These are phyloP conservation scores for Oscheius myriophilus DNA, from an alignment of 2,888 invertebrate species.

Conservation along the genomic window DNA sequence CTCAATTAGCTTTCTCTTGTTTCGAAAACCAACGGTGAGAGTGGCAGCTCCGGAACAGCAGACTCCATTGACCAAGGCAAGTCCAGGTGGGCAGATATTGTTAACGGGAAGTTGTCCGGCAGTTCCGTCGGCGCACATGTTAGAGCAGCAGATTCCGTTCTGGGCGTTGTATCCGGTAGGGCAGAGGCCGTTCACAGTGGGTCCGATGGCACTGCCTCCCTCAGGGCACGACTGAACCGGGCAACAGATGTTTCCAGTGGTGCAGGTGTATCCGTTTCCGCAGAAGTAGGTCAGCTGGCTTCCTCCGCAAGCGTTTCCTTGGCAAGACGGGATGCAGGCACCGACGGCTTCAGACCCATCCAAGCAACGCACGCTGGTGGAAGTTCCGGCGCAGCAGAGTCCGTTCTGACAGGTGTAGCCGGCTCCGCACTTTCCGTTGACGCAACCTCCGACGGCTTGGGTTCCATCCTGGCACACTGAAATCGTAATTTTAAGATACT, in stretches of 20 bases:
- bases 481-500: neutral
- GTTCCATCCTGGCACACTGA: slow-evolving; percentile 70
- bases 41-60: slow-evolving; percentile 59
- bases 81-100: slow-evolving; percentile 59
- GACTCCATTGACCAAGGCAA: slow-evolving; percentile 61
- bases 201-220: slow-evolving; percentile 64
- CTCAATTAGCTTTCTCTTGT: neutral
- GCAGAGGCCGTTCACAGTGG: slow-evolving; percentile 68
- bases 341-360: slow-evolving; percentile 66
- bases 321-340: slow-evolving; percentile 60
- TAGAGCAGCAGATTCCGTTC: slow-evolving; percentile 60
- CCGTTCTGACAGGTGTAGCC: slow-evolving; percentile 70
- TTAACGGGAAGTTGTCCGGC: slow-evolving; percentile 41
- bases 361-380: slow-evolving; percentile 61
- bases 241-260: slow-evolving; percentile 69
- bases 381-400: slow-evolving; percentile 68
- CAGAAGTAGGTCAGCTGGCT: slow-evolving; percentile 59
- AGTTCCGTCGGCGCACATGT: slow-evolving; percentile 45
- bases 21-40: slow-evolving; percentile 19
- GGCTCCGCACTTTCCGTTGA: slow-evolving; percentile 69
- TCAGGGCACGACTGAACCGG: slow-evolving; percentile 64
- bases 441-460: slow-evolving; percentile 70
- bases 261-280: slow-evolving; percentile 69
- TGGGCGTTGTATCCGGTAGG: slow-evolving; percentile 63
- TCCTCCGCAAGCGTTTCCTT: slow-evolving; percentile 58